These are phyloP conservation scores for Diaphora mendica DNA, from an alignment of 2,888 invertebrate species.

Conservation along the genomic window DNA sequence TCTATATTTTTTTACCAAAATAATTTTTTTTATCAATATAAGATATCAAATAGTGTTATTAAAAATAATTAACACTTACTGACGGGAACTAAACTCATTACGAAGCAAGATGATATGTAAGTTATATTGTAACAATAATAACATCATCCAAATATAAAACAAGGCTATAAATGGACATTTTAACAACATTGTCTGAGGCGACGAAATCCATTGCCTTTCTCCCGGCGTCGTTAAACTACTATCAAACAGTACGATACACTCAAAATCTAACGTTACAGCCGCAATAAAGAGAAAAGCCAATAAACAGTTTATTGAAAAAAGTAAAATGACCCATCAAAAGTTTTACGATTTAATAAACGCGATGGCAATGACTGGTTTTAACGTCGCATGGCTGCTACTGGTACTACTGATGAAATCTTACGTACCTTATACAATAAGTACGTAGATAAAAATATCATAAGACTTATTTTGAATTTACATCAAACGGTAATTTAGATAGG, in stretches of 20 bases:
- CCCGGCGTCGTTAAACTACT: constrained; percentile 47
- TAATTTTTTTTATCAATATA: not conserved
- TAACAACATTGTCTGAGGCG: constrained; percentile 25
- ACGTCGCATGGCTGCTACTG: constrained; percentile 41
- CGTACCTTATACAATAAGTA: constrained; percentile 8
- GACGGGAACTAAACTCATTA: constrained; percentile 1
- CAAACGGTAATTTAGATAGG: not conserved
- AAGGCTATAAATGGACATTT: constrained; percentile 3
- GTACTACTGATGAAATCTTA: constrained; percentile 38
- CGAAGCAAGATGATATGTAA: not conserved
- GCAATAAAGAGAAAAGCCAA: constrained; percentile 68
- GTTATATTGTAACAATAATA: not conserved
- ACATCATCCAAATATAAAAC: constrained; percentile 14
- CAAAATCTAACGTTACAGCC: constrained; percentile 60
- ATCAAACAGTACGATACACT: constrained; percentile 48
- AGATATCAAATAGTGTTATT: not conserved
- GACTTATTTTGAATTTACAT: not conserved
- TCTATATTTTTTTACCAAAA: too few species aligned
- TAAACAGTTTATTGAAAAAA: constrained; percentile 78
- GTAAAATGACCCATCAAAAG: constrained; percentile 65
- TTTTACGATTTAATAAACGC: constrained; percentile 59
- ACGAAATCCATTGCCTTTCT: constrained; percentile 7
- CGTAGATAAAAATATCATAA: not conserved
- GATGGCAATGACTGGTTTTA: constrained; percentile 50
- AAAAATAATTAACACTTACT: not conserved